Evolutionary conservation across 2,888 invertebrate genomes (phyloP).

Genomic region (Conops quadrifasciatus): DNA sequence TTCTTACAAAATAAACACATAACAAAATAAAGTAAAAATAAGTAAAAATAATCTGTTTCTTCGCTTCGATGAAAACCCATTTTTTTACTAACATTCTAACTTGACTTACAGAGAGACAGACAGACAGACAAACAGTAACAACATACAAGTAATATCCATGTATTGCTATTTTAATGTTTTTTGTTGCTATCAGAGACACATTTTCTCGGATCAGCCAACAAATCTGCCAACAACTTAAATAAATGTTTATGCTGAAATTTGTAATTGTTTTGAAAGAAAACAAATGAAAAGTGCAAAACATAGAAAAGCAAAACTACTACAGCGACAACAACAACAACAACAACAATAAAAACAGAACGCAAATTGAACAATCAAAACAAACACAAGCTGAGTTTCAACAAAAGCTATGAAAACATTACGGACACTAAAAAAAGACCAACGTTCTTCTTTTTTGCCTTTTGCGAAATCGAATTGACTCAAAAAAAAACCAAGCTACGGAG

Average conservation of each 20-base stretch:
- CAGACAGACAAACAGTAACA: too few relatives aligned
- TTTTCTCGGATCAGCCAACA: too few relatives aligned
- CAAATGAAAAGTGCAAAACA: too few relatives aligned
- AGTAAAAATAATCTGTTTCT: background rate
- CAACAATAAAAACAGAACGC: background rate
- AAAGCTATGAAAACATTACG: background rate
- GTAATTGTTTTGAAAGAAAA: background rate
- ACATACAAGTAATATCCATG: too few relatives aligned
- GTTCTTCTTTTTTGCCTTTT: too few relatives aligned
- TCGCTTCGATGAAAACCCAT: background rate
- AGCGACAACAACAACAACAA: background rate
- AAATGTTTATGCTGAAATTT: background rate
- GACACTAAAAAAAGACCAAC: too few relatives aligned
- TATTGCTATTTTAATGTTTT: too few relatives aligned
- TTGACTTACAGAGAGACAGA: too few relatives aligned
- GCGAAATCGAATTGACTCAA: background rate
- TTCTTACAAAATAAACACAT: conserved; percentile 31
- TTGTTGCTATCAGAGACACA: too few relatives aligned
- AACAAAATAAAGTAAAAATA: background rate
- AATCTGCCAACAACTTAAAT: background rate
- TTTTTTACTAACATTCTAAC: too few relatives aligned
- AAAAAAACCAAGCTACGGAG: background rate
- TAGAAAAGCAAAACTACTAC: background rate
- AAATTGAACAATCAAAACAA: conserved; percentile 6
- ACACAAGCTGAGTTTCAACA: background rate